Conservation (phyloP, 2,888 invertebrate species). For the Philereme vetulata region DNA sequence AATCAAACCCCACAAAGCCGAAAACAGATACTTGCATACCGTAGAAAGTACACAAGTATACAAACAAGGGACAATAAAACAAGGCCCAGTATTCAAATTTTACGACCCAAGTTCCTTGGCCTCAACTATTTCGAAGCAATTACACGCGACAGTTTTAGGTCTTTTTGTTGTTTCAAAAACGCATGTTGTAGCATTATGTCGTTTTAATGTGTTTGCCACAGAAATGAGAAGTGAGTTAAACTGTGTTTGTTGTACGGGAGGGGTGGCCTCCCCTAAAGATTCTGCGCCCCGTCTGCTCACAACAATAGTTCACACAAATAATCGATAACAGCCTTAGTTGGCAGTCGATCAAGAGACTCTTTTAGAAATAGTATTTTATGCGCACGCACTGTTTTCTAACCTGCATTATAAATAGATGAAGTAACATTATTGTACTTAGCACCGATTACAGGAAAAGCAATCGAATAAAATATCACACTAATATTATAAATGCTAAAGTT, state of each 20-base stretch:
- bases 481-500: too few species aligned
- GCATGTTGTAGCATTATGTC: constrained; percentile 15
- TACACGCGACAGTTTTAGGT: constrained; percentile 20
- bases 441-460: too few species aligned
- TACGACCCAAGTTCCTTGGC: constrained; percentile 19
- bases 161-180: constrained; percentile 22
- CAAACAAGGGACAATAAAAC: constrained; percentile 25
- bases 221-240: constrained; percentile 27
- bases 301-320: constrained; percentile 79
- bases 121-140: constrained; percentile 21
- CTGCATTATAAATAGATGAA: too few species aligned
- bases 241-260: constrained; percentile 20
- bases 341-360: constrained; percentile 35
- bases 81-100: constrained; percentile 25
- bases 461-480: too few species aligned
- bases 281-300: constrained; percentile 66
- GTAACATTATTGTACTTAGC: too few species aligned
- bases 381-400: constrained; percentile 46
- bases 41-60: constrained; percentile 4
- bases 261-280: constrained; percentile 69
- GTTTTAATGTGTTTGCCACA: constrained; percentile 27
- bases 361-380: constrained; percentile 37
- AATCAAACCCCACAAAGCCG: constrained; percentile 19
- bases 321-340: constrained; percentile 65
- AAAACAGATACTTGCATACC: constrained; percentile 20